These are phyloP conservation scores for Cerceris rybyensis DNA, from an alignment of 2,888 invertebrate species.

Conservation along the genomic window DNA sequence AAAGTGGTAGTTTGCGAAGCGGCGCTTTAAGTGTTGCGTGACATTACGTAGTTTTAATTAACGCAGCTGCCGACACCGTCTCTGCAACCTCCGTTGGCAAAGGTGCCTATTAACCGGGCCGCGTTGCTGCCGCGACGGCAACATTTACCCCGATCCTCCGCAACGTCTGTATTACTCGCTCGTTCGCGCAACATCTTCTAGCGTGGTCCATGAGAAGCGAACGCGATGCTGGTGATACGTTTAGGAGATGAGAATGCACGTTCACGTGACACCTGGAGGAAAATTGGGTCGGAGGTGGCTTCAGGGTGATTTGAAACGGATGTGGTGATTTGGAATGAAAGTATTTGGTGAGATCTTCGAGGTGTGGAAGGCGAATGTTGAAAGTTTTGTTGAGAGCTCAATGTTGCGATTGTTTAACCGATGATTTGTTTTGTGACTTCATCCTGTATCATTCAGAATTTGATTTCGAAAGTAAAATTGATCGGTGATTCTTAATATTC, in stretches of 20 bases:
- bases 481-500: too few relatives aligned
- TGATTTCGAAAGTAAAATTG: too few relatives aligned
- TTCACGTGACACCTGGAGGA: background rate
- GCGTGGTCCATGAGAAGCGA: background rate
- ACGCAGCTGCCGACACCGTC: constrained; percentile 55
- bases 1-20: constrained; percentile 34
- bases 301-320: background rate
- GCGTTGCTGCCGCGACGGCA: constrained; percentile 29
- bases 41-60: constrained; percentile 73
- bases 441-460: too few relatives aligned
- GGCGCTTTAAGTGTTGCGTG: constrained; percentile 59
- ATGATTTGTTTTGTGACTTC: too few relatives aligned
- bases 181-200: constrained; percentile 22
- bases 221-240: background rate
- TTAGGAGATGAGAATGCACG: background rate
- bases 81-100: constrained; percentile 15
- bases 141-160: constrained; percentile 27
- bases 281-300: background rate
- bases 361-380: too few relatives aligned
- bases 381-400: too few relatives aligned
- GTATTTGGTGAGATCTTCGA: too few relatives aligned
- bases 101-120: constrained; percentile 62
- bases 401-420: too few relatives aligned
- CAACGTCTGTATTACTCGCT: constrained; percentile 27
- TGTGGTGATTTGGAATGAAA: background rate